Conservation (phyloP, 2,113 vertebrate genomes). For the Promerops cafer region DNA sequence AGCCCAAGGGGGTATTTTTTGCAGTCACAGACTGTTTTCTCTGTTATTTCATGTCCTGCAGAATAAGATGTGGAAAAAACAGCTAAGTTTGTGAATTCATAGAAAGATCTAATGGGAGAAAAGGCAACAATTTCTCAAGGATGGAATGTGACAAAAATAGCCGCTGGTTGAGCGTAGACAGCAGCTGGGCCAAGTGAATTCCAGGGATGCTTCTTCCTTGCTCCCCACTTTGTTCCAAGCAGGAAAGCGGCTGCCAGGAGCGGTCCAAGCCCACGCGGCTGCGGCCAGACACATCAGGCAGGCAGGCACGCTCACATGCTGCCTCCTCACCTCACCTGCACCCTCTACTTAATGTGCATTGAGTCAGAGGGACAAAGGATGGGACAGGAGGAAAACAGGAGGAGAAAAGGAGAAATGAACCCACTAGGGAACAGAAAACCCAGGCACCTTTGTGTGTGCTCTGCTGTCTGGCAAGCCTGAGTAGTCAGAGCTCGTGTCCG, state of each 20-base stretch:
- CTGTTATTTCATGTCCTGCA: background rate
- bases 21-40: background rate
- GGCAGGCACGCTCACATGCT: background rate
- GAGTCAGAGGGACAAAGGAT: background rate
- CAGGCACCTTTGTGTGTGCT: background rate
- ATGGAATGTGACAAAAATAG: background rate
- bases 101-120: background rate
- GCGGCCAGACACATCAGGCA: accelerated
- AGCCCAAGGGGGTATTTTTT: background rate
- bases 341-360: accelerated
- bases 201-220: background rate
- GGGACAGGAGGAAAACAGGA: background rate
- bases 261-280: accelerated
- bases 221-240: background rate
- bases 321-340: background rate
- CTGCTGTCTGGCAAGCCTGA: background rate
- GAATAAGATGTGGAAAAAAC: background rate
- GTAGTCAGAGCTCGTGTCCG: accelerated
- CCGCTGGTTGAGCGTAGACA: accelerated
- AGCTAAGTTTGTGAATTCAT: background rate
- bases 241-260: background rate
- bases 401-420: accelerated
- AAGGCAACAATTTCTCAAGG: background rate
- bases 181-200: background rate
- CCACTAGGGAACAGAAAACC: background rate